Conservation (phyloP, 2,888 invertebrate genomes). For the Crematogaster levior region DNA sequence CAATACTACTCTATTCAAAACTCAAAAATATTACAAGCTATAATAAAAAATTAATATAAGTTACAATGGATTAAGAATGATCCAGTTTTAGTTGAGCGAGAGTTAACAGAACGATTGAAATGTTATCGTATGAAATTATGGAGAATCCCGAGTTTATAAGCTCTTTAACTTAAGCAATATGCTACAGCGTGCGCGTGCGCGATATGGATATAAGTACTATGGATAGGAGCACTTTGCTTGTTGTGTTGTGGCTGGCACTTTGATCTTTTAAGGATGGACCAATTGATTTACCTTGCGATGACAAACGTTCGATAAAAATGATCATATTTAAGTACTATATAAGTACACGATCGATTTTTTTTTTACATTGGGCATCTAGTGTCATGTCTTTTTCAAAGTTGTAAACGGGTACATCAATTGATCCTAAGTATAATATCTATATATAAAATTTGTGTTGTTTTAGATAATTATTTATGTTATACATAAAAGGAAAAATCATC, state of each 20-base stretch:
- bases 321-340: constrained; percentile 30
- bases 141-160: constrained; percentile 77
- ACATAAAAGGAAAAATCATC: constrained; percentile 18
- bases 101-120: constrained; percentile 14
- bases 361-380: constrained; percentile 54
- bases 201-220: constrained; percentile 73
- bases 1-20: neutral
- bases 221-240: constrained; percentile 79
- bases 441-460: constrained; percentile 62
- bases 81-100: constrained; percentile 17
- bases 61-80: neutral
- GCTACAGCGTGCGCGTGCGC: constrained; percentile 23
- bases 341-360: constrained; percentile 62
- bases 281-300: constrained; percentile 69
- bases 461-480: constrained; percentile 71
- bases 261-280: constrained; percentile 71
- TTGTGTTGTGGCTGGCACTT: constrained; percentile 77
- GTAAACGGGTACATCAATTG: constrained; percentile 70
- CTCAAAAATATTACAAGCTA: neutral
- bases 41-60: neutral
- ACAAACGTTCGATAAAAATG: constrained; percentile 62
- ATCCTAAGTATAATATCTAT: constrained; percentile 61
- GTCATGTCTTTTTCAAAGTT: constrained; percentile 48
- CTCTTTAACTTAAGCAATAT: constrained; percentile 78
- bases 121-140: constrained; percentile 34